Conservation (phyloP, 2,888 invertebrate genomes). For the Hololepta plana region DNA sequence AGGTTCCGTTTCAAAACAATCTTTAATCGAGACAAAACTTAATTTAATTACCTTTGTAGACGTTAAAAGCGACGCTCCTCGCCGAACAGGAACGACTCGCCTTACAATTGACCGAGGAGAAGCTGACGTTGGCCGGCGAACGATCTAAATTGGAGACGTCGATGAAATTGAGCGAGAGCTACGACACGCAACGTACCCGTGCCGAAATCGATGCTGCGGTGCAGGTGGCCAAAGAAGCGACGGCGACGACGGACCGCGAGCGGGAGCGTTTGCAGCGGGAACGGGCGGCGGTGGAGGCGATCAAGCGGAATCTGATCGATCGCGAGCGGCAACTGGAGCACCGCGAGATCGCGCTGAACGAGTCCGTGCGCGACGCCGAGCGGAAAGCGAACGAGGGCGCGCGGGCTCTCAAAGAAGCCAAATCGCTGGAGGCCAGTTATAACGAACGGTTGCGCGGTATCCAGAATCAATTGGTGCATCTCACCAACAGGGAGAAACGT, state of each 20-base stretch:
- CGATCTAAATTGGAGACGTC: constrained; percentile 22
- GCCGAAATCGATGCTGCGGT: constrained; percentile 26
- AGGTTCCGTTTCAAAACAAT: constrained; percentile 22
- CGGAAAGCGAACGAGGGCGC: constrained; percentile 36
- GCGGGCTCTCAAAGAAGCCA: constrained; percentile 25
- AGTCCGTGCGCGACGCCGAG: constrained; percentile 25
- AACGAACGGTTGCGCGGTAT: constrained; percentile 37
- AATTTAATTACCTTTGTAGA: constrained; percentile 21
- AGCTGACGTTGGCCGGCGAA: constrained; percentile 27
- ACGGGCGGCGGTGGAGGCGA: constrained; percentile 20
- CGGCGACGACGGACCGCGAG: constrained; percentile 22
- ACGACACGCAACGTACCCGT: constrained; percentile 20
- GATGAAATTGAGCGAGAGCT: constrained; percentile 20
- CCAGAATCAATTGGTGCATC: constrained; percentile 35
- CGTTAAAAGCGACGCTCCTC: constrained; percentile 35
- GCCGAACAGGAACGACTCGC: constrained; percentile 39
- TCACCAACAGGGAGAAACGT: constrained; percentile 38
- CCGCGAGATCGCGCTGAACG: constrained; percentile 16
- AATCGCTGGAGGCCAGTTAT: constrained; percentile 28
- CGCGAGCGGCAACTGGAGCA: constrained; percentile 16
- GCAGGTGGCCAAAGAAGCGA: constrained; percentile 21
- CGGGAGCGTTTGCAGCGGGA: constrained; percentile 19
- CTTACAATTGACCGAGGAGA: constrained; percentile 38
- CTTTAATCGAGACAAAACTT: not conserved
- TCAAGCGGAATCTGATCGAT: constrained; percentile 19